Evolutionary conservation across 1,140 invertebrate species (phyloP), one percentile per base, ranked within the genome.

Genomic region (Penaeus indicus): DNA sequence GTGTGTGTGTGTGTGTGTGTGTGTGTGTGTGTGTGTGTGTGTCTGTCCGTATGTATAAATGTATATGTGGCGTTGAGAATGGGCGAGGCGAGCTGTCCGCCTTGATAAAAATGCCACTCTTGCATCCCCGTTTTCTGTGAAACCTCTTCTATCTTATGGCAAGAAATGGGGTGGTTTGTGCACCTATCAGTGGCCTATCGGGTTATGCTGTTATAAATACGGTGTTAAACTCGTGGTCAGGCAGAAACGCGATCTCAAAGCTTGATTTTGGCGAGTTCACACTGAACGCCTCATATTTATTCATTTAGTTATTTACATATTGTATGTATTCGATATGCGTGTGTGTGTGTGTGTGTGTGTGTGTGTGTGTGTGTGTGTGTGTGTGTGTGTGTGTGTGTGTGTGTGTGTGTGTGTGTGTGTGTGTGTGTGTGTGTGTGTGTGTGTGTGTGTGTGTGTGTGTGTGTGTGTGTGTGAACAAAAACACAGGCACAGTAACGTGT

Each of bases 1-100:
- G 54, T 81, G 13, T 81, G n/a, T 81, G n/a, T 81, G n/a, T 81
- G n/a, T 81, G 13, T 81, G n/a, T 81, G 5, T 81, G n/a, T 81
- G n/a, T 81, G n/a, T 61, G n/a, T 81, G 47, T 81, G n/a, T 81
- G 54, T 81, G 1, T 81, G n/a, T 60, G 1, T 80, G 60, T 27
- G 21, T 32, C 54, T 27, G 10, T 78, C 8, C 10, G 10, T 42
- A 32, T 78, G 19, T 32, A 78, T 78, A 78, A 19, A 78, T 42
- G 38, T 32, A 78, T 42, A 78, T 42, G 38, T 42, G 32, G 32
- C 32, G 32, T 32, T 32, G 32, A 32, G 2, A 32, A 32, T 32
- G n/a, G n/a, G n/a, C n/a, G n/a, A n/a, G n/a, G n/a, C n/a, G n/a
- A n/a, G n/a, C n/a, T n/a, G n/a, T n/a, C n/a, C 32, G 32, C 32